These are phyloP conservation scores for Callorhinus ursinus DNA, from an alignment of 2,113 vertebrate species.

Conservation along the genomic window DNA sequence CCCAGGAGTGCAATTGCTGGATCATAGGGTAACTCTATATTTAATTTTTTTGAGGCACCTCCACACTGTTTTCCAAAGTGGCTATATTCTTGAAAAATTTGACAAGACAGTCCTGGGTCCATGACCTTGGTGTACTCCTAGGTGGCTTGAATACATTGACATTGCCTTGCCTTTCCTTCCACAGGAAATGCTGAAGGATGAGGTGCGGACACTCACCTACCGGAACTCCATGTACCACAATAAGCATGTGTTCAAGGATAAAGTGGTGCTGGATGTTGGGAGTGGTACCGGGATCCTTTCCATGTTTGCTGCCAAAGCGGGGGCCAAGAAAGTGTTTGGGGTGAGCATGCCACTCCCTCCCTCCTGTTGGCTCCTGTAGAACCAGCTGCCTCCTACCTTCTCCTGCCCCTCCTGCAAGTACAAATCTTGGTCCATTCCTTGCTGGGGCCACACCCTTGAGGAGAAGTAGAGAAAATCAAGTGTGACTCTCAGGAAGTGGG, in stretches of 20 bases:
- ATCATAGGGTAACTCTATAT: too few species aligned
- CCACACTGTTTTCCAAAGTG: too few species aligned
- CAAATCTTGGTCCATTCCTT: not conserved
- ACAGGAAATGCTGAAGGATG: slow-evolving; percentile 99
- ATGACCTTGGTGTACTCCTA: too few species aligned
- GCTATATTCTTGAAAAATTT: not conserved
- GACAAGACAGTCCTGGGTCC: too few species aligned
- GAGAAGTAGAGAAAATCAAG: not conserved
- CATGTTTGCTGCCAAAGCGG: slow-evolving; percentile 99
- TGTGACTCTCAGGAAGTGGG: not conserved
- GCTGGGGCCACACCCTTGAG: not conserved
- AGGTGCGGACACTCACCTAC: slow-evolving; percentile 97
- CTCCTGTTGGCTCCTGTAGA: accelerated
- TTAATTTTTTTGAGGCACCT: too few species aligned
- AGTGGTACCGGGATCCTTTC: slow-evolving; percentile 99
- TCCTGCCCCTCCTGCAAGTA: not conserved
- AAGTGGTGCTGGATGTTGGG: slow-evolving; percentile 97
- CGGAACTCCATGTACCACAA: slow-evolving; percentile 99
- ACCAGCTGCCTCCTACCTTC: not conserved
- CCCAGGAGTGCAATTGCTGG: too few species aligned
- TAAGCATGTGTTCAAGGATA: slow-evolving; percentile 98
- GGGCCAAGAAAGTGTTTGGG: slow-evolving; percentile 98
- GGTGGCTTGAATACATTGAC: not conserved
- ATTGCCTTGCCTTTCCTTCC: not conserved
- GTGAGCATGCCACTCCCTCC: slow-evolving; percentile 86